A percentile compares a stretch with the other conserved stretches of the same genome.
phyloP scores from a whole-genome alignment of 2,113 vertebrate genomes.

The Eretmochelys imbricata region DNA sequence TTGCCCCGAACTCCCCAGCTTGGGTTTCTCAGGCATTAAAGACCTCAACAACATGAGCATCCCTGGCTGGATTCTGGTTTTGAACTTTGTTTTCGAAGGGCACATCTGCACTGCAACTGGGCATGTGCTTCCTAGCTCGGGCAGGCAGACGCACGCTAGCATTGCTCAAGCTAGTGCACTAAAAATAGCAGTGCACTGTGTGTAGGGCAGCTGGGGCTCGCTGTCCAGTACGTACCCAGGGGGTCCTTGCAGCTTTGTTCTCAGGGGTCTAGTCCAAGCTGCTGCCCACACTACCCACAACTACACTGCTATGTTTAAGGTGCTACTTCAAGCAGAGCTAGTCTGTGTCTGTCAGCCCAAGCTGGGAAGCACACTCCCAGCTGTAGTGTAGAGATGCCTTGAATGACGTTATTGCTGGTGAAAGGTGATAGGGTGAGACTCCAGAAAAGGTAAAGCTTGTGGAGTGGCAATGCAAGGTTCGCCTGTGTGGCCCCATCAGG shows the following conservation, averaged over 20 bases:
- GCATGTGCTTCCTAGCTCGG: not conserved
- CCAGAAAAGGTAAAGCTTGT: not conserved
- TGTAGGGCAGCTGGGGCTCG: not conserved
- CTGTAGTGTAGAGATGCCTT: not conserved
- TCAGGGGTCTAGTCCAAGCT: not conserved
- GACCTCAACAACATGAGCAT: not conserved
- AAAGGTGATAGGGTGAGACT: not conserved
- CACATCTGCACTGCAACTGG: not conserved
- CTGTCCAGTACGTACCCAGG: not conserved
- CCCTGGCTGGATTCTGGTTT: not conserved
- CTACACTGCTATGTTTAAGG: not conserved
- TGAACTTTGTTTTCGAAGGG: not conserved
- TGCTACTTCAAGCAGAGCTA: not conserved
- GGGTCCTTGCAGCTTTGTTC: not conserved
- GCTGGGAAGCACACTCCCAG: not conserved
- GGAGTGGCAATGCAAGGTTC: not conserved
- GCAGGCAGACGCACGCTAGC: not conserved
- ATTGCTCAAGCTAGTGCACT: not conserved
- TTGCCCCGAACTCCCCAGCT: not conserved
- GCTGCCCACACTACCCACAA: not conserved
- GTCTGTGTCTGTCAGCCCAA: not conserved
- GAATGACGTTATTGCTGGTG: not conserved
- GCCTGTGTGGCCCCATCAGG: not conserved
- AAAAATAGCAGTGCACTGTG: not conserved
- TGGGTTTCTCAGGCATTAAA: not conserved